phyloP scores from a whole-genome alignment of 1,140 invertebrate species.

The Zaprionus ghesquierei region DNA sequence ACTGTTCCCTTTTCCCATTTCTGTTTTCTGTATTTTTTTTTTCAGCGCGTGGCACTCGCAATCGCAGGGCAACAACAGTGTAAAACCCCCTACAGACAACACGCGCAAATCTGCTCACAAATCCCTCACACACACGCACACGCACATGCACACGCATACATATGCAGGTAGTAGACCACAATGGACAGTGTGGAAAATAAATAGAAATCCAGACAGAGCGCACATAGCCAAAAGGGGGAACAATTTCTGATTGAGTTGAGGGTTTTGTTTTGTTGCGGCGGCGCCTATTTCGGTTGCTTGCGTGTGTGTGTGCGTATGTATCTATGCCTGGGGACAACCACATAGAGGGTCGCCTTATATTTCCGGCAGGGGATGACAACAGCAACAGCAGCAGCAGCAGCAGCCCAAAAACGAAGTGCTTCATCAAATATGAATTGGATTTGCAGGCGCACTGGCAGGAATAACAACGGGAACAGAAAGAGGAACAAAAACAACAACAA shows the following conservation, averaged over 20 bases:
- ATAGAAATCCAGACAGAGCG: conserved; percentile 45
- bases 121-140: conserved; percentile 26
- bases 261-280: conserved; percentile 22
- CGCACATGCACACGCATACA: not conserved
- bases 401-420: conserved; percentile 47
- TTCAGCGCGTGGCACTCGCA: conserved; percentile 66
- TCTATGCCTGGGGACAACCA: not conserved
- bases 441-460: not conserved
- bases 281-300: conserved; percentile 26
- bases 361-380: conserved; percentile 46
- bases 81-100: conserved; percentile 26
- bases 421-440: conserved; percentile 70
- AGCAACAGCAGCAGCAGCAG: too few relatives aligned
- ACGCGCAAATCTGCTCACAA: conserved; percentile 36
- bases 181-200: conserved; percentile 42
- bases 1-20: conserved; percentile 1
- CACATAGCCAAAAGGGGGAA: not conserved
- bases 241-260: conserved; percentile 8
- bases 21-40: conserved; percentile 2
- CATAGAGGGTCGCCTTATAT: conserved; percentile 32
- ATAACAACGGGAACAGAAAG: conserved; percentile 7
- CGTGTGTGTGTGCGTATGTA: not conserved
- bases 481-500: not conserved
- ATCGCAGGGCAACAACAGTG: conserved; percentile 29
- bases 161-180: conserved; percentile 35